Base-by-base conservation (phyloP, 1,140 invertebrate species). In the Drosophila nigrodunni region DNA sequence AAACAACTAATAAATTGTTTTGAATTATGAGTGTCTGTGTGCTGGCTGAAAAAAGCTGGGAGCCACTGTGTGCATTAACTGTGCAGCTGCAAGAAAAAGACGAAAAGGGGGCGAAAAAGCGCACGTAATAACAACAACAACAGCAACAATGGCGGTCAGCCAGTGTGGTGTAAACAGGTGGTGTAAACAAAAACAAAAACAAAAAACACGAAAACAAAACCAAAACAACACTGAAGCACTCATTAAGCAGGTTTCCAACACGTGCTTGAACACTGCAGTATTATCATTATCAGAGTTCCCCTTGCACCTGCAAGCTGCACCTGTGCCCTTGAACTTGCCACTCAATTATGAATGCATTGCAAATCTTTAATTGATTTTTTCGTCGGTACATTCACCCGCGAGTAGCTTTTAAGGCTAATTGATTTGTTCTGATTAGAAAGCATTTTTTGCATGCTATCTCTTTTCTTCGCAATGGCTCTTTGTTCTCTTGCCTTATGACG, bases 351-450 rank as follows among this genome's bases (percentile, higher is more conserved):
- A 41, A 57, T 55, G 60, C 43, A 71, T 41, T 37, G 37, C 21
- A 74, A 80, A 65, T 59, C 52, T 52, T 30, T 69, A 67, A 72
- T 74, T 78, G 54, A 13, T 58, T 69, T 50, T 62, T 54, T 59
- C 37, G 11, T 39, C 11, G 41, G 76, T 83, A 44, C 77, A 85
- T 83, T 83, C 74, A 80, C 82, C 77, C 58, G 47, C 39, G 18
- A 11, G 7, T 37, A 8, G 49, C 54, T 61, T 72, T 67, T 9
- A 21, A 65, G 55, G 77, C 70, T 78, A 80, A 86, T 85, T 85
- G 82, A 86, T 86, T 86, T 77, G 13, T 72, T 65, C 67, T 78
- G 81, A 85, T 87, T 87, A 78, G 78, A 85, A 78, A 72, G 47
- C 70, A 11, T 66, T 71, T 71, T 30, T 60, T 18, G 49, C 35